Evolutionary conservation across 2,888 invertebrate species (phyloP).

Genomic region (Drosophila rubida): DNA sequence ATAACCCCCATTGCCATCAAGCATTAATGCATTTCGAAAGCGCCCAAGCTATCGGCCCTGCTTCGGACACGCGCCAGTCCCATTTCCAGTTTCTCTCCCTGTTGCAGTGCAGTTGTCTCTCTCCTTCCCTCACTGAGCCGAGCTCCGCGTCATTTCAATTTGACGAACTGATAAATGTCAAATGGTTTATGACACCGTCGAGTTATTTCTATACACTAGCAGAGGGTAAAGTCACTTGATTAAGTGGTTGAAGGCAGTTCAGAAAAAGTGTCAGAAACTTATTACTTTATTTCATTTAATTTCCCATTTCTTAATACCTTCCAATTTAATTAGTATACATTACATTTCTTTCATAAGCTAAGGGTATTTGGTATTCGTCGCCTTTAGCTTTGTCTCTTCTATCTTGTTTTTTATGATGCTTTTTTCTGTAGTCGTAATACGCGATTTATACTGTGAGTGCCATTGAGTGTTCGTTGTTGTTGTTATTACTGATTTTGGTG

Average conservation of each 20-base stretch:
- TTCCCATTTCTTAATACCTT: too few species aligned
- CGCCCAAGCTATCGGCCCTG: constrained; percentile 28
- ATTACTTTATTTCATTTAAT: too few species aligned
- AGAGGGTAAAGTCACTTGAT: neutral
- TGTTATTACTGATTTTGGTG: constrained; percentile 25
- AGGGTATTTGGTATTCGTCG: constrained; percentile 9
- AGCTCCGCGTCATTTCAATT: constrained; percentile 50
- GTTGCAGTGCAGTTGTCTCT: constrained; percentile 1
- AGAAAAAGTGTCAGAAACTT: too few species aligned
- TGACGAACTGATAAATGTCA: constrained; percentile 69
- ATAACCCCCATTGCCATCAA: constrained; percentile 29
- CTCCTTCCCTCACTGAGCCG: constrained; percentile 1
- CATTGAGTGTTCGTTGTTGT: constrained; percentile 4
- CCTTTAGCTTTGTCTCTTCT: neutral
- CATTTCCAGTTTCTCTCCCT: constrained; percentile 22
- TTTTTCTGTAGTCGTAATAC: constrained; percentile 19
- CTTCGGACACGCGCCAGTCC: neutral
- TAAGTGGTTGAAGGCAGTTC: too few species aligned
- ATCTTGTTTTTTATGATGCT: constrained; percentile 1
- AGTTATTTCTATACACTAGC: constrained; percentile 13
- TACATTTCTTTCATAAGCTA: too few species aligned
- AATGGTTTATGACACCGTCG: constrained; percentile 58
- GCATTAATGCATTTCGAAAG: constrained; percentile 29
- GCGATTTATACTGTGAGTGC: constrained; percentile 32
- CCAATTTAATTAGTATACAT: too few species aligned